Conservation (phyloP, 2,113 vertebrate genomes). For the Macroglossus sobrinus region DNA sequence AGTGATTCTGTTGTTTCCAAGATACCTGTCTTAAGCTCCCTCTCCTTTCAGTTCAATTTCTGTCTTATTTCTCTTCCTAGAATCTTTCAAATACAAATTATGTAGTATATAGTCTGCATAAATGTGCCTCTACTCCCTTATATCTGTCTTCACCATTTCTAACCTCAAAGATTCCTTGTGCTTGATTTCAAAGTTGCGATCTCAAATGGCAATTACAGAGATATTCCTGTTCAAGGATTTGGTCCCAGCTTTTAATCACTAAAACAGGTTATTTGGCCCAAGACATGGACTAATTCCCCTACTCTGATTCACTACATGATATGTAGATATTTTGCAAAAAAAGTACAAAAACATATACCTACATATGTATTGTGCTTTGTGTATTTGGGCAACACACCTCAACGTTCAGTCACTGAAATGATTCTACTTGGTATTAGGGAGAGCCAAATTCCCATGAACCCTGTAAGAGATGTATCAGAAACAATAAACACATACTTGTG, state of each 20-base stretch:
- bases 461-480: not conserved
- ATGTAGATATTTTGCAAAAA: not conserved
- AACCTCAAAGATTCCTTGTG: not conserved
- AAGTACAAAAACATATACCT: not conserved
- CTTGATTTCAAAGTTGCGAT: not conserved
- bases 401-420: not conserved
- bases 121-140: not conserved
- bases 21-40: not conserved
- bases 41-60: not conserved
- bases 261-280: not conserved
- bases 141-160: not conserved
- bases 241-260: not conserved
- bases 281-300: not conserved
- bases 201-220: not conserved
- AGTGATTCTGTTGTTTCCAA: not conserved
- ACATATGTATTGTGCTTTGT: not conserved
- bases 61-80: not conserved
- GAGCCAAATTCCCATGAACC: not conserved
- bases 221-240: not conserved
- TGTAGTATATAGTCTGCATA: not conserved
- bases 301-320: not conserved
- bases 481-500: not conserved
- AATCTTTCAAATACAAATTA: not conserved
- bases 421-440: not conserved
- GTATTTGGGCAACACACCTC: not conserved